Evolutionary conservation across 2,888 invertebrate genomes (phyloP).

Genomic region (Muschampia plurimacula): DNA sequence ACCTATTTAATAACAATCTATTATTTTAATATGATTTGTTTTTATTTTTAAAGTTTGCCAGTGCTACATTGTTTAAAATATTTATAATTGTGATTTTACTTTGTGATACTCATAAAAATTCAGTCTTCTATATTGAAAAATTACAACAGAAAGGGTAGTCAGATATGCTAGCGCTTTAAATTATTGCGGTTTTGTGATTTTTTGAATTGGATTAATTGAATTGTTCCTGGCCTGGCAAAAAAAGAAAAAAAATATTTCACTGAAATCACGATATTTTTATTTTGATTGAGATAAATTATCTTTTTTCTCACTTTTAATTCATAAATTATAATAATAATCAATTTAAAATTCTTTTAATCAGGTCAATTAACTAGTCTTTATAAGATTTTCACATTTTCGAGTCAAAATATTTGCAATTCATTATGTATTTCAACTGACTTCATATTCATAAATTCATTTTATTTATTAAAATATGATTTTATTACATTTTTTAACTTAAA

Average conservation of each 20-base stretch:
- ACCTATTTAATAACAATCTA: not conserved
- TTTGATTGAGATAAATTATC: no score
- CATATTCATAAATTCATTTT: not conserved
- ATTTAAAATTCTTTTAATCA: not conserved
- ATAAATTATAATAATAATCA: constrained; percentile 19
- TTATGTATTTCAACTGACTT: not conserved
- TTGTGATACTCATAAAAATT: not conserved
- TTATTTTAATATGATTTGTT: not conserved
- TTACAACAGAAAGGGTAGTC: not conserved
- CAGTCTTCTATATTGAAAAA: not conserved
- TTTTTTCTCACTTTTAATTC: not conserved
- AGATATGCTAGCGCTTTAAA: no score
- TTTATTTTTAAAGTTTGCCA: not conserved
- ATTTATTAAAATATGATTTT: not conserved
- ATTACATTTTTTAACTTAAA: constrained; percentile 39
- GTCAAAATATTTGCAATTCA: not conserved
- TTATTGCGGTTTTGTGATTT: no score
- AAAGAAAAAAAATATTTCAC: no score
- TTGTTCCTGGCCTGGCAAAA: no score
- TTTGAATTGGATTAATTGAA: no score
- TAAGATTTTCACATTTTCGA: not conserved
- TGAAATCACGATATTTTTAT: no score
- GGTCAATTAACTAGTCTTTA: no score
- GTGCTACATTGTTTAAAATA: not conserved
- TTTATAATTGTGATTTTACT: not conserved